These are phyloP conservation scores for Hirundichthys speculiger DNA, from an alignment of 2,113 vertebrate genomes.

Conservation along the genomic window DNA sequence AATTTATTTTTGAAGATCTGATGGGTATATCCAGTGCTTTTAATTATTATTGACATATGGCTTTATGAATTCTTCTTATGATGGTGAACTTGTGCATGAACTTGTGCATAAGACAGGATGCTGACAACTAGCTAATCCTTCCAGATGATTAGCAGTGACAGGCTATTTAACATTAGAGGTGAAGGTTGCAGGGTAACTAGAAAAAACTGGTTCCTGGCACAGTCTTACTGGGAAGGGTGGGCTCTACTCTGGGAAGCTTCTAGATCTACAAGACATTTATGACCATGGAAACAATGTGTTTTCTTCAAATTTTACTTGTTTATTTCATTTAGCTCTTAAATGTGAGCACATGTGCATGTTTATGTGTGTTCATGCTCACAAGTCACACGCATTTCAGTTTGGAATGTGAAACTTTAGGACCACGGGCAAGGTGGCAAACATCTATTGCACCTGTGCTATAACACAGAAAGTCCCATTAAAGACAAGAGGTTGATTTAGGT, in stretches of 20 bases:
- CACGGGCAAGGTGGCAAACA: slow-evolving; percentile 50
- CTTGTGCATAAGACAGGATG: slow-evolving; percentile 7
- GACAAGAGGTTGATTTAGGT: slow-evolving; percentile 46
- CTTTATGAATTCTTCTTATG: slow-evolving; percentile 35
- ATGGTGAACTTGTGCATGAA: slow-evolving; percentile 27
- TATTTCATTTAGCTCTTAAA: slow-evolving; percentile 14
- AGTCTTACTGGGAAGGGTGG: neutral
- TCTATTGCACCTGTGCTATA: slow-evolving; percentile 61
- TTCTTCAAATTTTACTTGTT: slow-evolving; percentile 8
- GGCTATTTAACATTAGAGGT: slow-evolving; percentile 42
- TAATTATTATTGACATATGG: slow-evolving; percentile 25
- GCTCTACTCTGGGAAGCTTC: neutral
- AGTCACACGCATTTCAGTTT: slow-evolving; percentile 13
- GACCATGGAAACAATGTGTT: slow-evolving; percentile 24
- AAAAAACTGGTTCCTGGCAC: slow-evolving; percentile 45
- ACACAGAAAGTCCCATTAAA: slow-evolving; percentile 41
- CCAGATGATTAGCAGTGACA: slow-evolving; percentile 48
- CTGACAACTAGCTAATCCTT: slow-evolving; percentile 39
- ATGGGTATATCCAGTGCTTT: neutral
- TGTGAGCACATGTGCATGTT: slow-evolving; percentile 22
- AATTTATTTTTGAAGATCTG: slow-evolving; percentile 2
- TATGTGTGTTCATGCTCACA: slow-evolving; percentile 40
- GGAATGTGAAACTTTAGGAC: slow-evolving; percentile 63
- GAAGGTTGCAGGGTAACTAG: slow-evolving; percentile 23
- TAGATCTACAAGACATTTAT: slow-evolving; percentile 10